A percentile compares a stretch with the other conserved stretches of the same genome.
These are phyloP conservation scores for Chrysopa pallens DNA, from an alignment of 1,140 invertebrate species.

Conservation along the genomic window DNA sequence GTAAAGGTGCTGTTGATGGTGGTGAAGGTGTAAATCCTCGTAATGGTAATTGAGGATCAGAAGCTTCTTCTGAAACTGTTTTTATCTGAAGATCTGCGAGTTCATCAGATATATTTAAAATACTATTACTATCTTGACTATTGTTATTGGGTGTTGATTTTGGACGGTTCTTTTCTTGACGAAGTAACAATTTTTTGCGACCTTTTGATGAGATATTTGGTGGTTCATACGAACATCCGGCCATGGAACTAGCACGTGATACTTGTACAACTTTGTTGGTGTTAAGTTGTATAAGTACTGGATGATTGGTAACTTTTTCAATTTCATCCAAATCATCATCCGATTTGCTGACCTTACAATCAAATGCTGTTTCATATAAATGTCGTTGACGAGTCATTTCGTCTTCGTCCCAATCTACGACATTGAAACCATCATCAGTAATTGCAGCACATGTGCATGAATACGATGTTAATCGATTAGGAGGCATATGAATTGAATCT, in stretches of 20 bases:
- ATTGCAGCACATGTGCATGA: slow-evolving; percentile 20
- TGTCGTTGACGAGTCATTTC: slow-evolving; percentile 52
- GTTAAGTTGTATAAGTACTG: slow-evolving; percentile 41
- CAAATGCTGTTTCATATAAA: slow-evolving; percentile 77
- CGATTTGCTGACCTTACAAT: slow-evolving; percentile 64
- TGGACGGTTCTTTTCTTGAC: not conserved
- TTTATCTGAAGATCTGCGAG: slow-evolving; percentile 16
- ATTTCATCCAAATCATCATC: slow-evolving; percentile 67
- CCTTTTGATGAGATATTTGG: slow-evolving; percentile 3
- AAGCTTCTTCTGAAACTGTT: slow-evolving; percentile 17
- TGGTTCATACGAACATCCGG: not conserved
- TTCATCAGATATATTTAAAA: not conserved
- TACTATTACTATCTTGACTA: not conserved
- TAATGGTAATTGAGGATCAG: slow-evolving; percentile 17
- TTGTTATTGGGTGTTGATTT: not conserved
- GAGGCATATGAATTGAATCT: slow-evolving; percentile 28
- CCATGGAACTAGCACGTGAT: not conserved
- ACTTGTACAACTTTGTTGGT: slow-evolving; percentile 14
- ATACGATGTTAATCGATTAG: slow-evolving; percentile 23
- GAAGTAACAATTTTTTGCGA: slow-evolving; percentile 4
- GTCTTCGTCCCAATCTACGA: slow-evolving; percentile 17
- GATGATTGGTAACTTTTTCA: slow-evolving; percentile 62
- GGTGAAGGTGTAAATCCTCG: slow-evolving; percentile 54
- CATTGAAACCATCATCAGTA: slow-evolving; percentile 7
- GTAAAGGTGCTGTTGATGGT: slow-evolving; percentile 59